phyloP scores from a whole-genome alignment of 2,113 vertebrate species.

The Daubentonia madagascariensis region DNA sequence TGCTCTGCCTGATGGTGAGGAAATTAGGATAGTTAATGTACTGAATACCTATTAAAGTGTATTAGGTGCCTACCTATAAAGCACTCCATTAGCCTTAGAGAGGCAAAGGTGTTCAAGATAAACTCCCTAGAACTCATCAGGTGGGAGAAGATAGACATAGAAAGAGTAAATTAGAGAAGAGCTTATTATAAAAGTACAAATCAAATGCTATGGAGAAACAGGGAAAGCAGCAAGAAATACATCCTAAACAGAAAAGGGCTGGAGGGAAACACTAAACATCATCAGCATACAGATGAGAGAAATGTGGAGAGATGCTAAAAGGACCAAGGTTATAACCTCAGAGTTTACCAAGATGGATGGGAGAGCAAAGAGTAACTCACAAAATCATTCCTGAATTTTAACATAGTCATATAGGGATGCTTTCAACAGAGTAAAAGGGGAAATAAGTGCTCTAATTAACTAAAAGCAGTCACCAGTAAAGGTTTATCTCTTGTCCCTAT shows the following conservation, averaged over 20 bases:
- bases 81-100: background rate
- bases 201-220: background rate
- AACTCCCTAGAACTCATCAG: background rate
- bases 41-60: background rate
- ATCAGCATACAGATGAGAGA: background rate
- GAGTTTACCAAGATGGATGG: background rate
- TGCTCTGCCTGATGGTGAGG: background rate
- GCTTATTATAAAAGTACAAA: background rate
- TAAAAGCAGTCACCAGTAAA: background rate
- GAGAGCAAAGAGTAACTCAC: background rate
- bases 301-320: background rate
- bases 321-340: background rate
- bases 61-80: background rate
- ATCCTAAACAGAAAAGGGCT: background rate
- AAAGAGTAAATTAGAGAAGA: background rate
- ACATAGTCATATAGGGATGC: background rate
- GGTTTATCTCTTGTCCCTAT: background rate
- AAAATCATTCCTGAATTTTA: background rate
- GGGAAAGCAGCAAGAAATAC: background rate
- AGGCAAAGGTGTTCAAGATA: background rate
- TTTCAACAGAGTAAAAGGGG: background rate
- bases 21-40: background rate
- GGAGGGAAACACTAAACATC: background rate
- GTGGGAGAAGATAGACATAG: background rate
- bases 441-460: background rate